A percentile compares a stretch with the other conserved stretches of the same genome.
These are phyloP conservation scores for Parauchenoglanis ngamensis DNA, from an alignment of 2,797 vertebrate genomes.

Conservation along the genomic window DNA sequence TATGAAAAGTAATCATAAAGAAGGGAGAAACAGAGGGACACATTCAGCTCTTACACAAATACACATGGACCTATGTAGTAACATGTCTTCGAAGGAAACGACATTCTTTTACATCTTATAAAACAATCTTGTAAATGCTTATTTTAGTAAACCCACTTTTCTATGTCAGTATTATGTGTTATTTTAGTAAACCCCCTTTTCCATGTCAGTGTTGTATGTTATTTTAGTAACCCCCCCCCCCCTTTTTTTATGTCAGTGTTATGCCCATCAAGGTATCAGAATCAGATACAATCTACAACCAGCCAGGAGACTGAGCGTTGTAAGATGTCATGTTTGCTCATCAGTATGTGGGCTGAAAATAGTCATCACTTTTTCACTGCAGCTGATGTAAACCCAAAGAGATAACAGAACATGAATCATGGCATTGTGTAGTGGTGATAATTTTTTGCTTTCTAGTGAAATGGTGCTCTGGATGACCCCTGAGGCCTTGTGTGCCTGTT, in stretches of 20 bases:
- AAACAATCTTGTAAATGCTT: not conserved
- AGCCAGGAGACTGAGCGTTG: constrained; percentile 7
- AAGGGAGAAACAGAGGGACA: constrained; percentile 51
- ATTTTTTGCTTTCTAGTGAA: constrained; percentile 70
- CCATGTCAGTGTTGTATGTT: not conserved
- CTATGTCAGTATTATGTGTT: not conserved
- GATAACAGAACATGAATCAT: constrained; percentile 66
- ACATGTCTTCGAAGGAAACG: not conserved
- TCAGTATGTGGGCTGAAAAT: constrained; percentile 46
- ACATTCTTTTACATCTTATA: not conserved
- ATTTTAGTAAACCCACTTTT: constrained; percentile 4
- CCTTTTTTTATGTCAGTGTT: not conserved
- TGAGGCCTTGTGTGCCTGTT: constrained; percentile 66
- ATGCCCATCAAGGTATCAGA: not conserved
- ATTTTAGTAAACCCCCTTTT: constrained; percentile 6
- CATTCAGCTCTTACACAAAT: constrained; percentile 50
- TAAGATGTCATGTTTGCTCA: not conserved
- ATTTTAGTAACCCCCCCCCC: not conserved
- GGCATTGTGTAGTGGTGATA: constrained; percentile 69
- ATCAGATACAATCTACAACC: not conserved
- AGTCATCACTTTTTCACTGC: constrained; percentile 57
- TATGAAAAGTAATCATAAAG: constrained; percentile 37
- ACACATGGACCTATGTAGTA: constrained; percentile 42
- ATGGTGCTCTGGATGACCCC: constrained; percentile 60
- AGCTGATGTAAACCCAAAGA: constrained; percentile 66